A percentile compares a stretch with the other conserved stretches of the same genome.
phyloP scores from a whole-genome alignment of 2,888 invertebrate genomes.

The Orthonychiurus folsomi region DNA sequence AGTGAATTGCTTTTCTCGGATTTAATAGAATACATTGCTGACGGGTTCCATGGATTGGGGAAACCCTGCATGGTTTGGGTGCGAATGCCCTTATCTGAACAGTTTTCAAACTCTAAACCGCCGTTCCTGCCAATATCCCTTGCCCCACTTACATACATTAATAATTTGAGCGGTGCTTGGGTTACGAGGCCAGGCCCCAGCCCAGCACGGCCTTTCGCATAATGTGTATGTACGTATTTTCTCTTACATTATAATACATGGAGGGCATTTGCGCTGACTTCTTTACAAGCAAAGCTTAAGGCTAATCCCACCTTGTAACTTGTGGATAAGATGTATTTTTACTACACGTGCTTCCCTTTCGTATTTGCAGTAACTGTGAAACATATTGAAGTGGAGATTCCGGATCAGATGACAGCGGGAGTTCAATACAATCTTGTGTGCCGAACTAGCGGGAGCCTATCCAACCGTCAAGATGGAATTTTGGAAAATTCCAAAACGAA shows the following conservation, averaged over 20 bases:
- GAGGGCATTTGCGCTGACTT: too few species aligned
- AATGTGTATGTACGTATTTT: too few species aligned
- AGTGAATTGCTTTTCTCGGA: conserved; percentile 5
- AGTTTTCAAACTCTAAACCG: too few species aligned
- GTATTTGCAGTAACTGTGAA: conserved; percentile 33
- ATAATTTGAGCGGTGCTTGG: too few species aligned
- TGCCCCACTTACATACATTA: neutral
- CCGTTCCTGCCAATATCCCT: too few species aligned
- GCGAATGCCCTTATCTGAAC: too few species aligned
- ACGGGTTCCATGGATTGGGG: neutral
- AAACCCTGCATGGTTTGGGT: too few species aligned
- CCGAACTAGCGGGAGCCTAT: conserved; percentile 32
- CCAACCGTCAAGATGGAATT: conserved; percentile 37
- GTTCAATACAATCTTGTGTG: conserved; percentile 31
- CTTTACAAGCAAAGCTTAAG: too few species aligned
- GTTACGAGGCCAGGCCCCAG: too few species aligned
- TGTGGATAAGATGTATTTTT: neutral
- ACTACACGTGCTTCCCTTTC: too few species aligned
- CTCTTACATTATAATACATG: too few species aligned
- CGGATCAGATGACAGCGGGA: conserved; percentile 38
- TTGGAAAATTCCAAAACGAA: conserved; percentile 36
- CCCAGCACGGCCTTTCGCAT: too few species aligned
- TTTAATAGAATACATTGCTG: neutral
- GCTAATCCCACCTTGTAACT: neutral
- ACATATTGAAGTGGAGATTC: conserved; percentile 34